Base-by-base conservation (phyloP, 2,113 vertebrate genomes). In the Terrapene triunguis region DNA sequence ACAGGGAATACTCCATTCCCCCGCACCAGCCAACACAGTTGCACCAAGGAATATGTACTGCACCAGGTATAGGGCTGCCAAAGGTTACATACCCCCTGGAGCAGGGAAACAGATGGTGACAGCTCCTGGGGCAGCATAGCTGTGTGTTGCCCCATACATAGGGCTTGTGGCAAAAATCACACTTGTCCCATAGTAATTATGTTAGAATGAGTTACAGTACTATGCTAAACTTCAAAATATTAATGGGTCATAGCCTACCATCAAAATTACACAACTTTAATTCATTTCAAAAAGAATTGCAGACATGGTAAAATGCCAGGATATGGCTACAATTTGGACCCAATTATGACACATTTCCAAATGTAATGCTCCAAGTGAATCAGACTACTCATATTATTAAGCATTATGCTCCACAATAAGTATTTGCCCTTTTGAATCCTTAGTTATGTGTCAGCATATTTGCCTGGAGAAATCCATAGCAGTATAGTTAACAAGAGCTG, bases 271-370 rank as follows among this genome's bases (percentile, higher is more conserved):
- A 54, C 65, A n/a, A 17, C 57, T 62, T 92, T 82, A 0, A 0
- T 92, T 88, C 72, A 78, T 62, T 62, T 62, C 27, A 29, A 62
- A 62, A 57, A 57, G 35, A 85, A 47, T n/a, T 88, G 16, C 78
- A n/a, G 35, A 84, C 29, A 2, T 74, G 62, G 86, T n/a, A 81
- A 94, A 95, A 81, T 32, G 8, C n/a, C 65, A 74, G 83, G 86
- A 54, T 51, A 72, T 72, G 65, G n/a, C n/a, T 72, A 72, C 79
- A 87, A 87, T 92, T 94, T 95, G 93, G 44, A 27, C 50, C 91
- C 85, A 74, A 42, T 93, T 88, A 84, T 96, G 94, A 95, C 38
- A 90, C 22, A 79, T 93, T 96, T 95, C 80, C 59, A 94, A 90
- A 82, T 0, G 0, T 90, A 94, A 54, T 92, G 35, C 65, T 72